phyloP scores from a whole-genome alignment of 2,797 vertebrate genomes.

The Clarias fuscus region DNA sequence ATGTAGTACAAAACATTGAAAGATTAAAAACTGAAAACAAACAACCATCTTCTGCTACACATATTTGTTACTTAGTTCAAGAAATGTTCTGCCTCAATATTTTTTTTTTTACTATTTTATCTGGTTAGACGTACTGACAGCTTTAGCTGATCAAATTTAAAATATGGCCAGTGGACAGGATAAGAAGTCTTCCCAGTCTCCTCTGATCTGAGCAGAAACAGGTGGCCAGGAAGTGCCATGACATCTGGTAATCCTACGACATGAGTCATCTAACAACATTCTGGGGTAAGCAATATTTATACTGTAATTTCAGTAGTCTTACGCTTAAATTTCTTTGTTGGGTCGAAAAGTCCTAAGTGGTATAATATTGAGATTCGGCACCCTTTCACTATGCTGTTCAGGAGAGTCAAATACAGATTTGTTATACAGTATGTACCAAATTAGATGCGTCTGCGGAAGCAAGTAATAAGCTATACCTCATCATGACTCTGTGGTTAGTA shows the following conservation, averaged over 20 bases:
- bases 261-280: constrained; percentile 19
- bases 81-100: background rate
- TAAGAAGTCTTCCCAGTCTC: constrained; percentile 39
- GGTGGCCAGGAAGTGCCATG: constrained; percentile 31
- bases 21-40: background rate
- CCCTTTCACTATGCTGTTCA: constrained; percentile 2
- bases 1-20: background rate
- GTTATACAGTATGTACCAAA: constrained; percentile 1
- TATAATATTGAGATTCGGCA: background rate
- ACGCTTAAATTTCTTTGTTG: background rate
- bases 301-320: background rate
- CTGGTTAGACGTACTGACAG: constrained; percentile 47
- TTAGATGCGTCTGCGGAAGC: background rate
- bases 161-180: constrained; percentile 42
- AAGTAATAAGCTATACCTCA: constrained; percentile 14
- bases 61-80: background rate
- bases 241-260: constrained; percentile 38
- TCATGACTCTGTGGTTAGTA: constrained; percentile 17
- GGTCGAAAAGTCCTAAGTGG: background rate
- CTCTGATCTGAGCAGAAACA: constrained; percentile 47
- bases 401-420: background rate
- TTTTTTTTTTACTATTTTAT: background rate
- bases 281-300: background rate
- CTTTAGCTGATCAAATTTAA: constrained; percentile 43
- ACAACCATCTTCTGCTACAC: background rate